phyloP scores from a whole-genome alignment of 2,797 vertebrate genomes.

The Chanos chanos region DNA sequence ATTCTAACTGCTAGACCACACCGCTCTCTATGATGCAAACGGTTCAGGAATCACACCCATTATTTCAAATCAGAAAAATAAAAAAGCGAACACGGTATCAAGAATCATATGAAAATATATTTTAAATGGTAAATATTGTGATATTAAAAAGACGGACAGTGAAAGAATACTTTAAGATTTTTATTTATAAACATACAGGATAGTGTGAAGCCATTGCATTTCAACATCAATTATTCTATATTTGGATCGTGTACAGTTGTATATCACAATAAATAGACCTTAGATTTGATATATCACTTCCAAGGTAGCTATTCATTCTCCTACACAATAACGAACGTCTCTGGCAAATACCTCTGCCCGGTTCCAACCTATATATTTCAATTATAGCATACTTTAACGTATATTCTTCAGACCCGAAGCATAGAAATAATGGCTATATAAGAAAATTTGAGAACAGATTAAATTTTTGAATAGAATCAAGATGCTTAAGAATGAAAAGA shows the following conservation, averaged over 20 bases:
- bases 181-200: slow-evolving; percentile 99
- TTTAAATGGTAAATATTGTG: not conserved
- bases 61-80: slow-evolving; percentile 4
- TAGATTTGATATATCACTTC: slow-evolving; percentile 71
- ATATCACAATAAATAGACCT: slow-evolving; percentile 95
- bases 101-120: not conserved
- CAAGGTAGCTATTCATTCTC: slow-evolving; percentile 63
- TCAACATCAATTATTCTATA: slow-evolving; percentile 79
- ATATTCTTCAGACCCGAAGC: slow-evolving; percentile 61
- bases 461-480: slow-evolving; percentile 21
- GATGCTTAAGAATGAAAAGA: slow-evolving; percentile 15
- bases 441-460: slow-evolving; percentile 62
- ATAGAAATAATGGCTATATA: slow-evolving; percentile 72
- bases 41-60: not conserved
- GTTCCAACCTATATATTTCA: slow-evolving; percentile 62
- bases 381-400: slow-evolving; percentile 63
- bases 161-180: slow-evolving; percentile 69
- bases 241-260: slow-evolving; percentile 79
- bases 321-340: slow-evolving; percentile 58
- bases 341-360: slow-evolving; percentile 59
- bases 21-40: not conserved
- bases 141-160: not conserved
- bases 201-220: slow-evolving; percentile 90
- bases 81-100: not conserved
- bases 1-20: too few species aligned